phyloP scores from a whole-genome alignment of 2,888 invertebrate genomes.

The Pyrgus malvae region DNA sequence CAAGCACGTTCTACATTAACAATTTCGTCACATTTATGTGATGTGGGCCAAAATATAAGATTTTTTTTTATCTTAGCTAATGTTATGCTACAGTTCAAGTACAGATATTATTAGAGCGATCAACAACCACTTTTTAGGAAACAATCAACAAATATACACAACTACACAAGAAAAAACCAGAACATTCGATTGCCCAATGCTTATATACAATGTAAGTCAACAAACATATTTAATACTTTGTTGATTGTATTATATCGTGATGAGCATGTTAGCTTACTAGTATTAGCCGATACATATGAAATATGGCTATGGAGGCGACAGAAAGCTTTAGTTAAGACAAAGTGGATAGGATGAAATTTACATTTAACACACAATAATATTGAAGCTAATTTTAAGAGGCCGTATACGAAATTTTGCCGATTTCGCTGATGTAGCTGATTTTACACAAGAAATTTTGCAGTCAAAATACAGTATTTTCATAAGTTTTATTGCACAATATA shows the following conservation, averaged over 20 bases:
- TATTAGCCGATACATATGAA: conserved; percentile 5
- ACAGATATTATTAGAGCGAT: background rate
- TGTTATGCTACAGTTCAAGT: background rate
- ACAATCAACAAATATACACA: background rate
- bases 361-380: conserved; percentile 2
- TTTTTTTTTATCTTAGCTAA: conserved; percentile 10
- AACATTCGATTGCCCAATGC: background rate
- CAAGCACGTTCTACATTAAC: background rate
- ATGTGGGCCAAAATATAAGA: background rate
- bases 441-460: too few species aligned
- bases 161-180: too few species aligned
- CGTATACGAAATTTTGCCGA: too few species aligned
- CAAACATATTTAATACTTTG: background rate
- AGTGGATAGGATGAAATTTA: conserved; percentile 17
- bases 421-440: too few species aligned
- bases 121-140: background rate
- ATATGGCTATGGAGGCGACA: conserved; percentile 29
- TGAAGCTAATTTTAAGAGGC: too few species aligned
- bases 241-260: conserved; percentile 1
- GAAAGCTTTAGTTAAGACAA: conserved; percentile 24
- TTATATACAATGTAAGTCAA: too few species aligned
- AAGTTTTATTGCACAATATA: too few species aligned
- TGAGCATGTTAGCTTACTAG: conserved; percentile 7
- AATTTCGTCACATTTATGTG: conserved; percentile 2
- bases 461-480: too few species aligned